Evolutionary conservation across 2,797 vertebrate species (phyloP).

Genomic region (Chlorospingus semifuscus): DNA sequence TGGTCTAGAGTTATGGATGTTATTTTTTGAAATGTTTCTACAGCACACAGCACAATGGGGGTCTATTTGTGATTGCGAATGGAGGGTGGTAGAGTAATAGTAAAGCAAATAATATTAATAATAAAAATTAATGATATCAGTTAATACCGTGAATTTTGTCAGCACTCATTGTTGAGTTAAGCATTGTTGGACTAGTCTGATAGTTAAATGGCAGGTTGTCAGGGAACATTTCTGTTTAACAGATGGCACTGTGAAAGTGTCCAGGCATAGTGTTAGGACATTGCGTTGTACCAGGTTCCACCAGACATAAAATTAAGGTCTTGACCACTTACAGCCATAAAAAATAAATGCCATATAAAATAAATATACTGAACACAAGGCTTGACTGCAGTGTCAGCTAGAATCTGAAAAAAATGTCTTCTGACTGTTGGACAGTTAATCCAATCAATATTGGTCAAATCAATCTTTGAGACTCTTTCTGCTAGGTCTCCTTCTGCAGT

Average conservation of each 20-base stretch:
- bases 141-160: constrained; percentile 2
- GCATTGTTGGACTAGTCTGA: not conserved
- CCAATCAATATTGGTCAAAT: not conserved
- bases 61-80: not conserved
- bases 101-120: not conserved
- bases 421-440: not conserved
- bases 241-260: constrained; percentile 10
- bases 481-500: not conserved
- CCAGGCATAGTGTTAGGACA: not conserved
- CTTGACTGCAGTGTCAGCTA: not conserved
- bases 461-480: not conserved
- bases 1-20: not conserved
- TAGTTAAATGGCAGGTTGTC: constrained; percentile 25
- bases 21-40: not conserved
- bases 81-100: not conserved
- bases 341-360: not conserved
- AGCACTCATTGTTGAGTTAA: not conserved
- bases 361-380: not conserved
- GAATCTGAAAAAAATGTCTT: not conserved
- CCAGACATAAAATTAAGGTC: constrained; percentile 5
- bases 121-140: not conserved
- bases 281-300: not conserved
- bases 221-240: constrained; percentile 42
- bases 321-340: constrained; percentile 24
- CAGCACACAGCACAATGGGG: not conserved